Evolutionary conservation across 1,140 invertebrate species (phyloP), one percentile per base, ranked within the genome.

Genomic region (Apolygus lucorum): DNA sequence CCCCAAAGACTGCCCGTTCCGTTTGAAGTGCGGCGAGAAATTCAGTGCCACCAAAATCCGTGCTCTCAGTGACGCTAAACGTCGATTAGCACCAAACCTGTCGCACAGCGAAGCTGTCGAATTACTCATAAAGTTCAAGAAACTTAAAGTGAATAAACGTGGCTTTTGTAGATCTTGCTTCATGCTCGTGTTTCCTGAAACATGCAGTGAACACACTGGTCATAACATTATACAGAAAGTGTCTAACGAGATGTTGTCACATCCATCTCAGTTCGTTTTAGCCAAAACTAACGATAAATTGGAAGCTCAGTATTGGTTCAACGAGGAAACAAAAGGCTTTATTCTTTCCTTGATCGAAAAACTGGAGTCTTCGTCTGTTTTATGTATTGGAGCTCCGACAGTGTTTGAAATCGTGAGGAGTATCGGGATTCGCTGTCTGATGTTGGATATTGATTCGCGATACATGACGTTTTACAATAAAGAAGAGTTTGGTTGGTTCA

Each of bases 361-460:
- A 21, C 25, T 68, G n/a, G 27, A 52, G 2, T n/a, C 2, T 25
- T 8, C 22, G 1, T 14, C 22, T 28, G 26, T 26, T 25, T 21
- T 52, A 13, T 52, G 52, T 26, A 68, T 68, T 25, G 67, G 67
- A 8, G n/a, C 42, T 14, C 67, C 67, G 49, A 25, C 67, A 1
- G 14, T 68, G 2, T 28, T 28, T 27, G 67, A 68, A 54, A 25
- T 49, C 25, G 2, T 2, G 2, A 26, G 42, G 11, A 8, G 26
- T 28, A 73, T 76, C 67, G 75, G 80, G 1, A 84, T 88, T 72
- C 80, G 82, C 8, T 89, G 86, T 62, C 80, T 93, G 52, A 80
- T 95, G 0, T 76, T 95, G 42, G 90, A 93, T 75, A 84, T 91
- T 72, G 91, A 93, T 78, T 82, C 82, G 21, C 82, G 91, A 75